Conservation (phyloP, 2,797 vertebrate genomes). For the Bryconaethiops microstoma region DNA sequence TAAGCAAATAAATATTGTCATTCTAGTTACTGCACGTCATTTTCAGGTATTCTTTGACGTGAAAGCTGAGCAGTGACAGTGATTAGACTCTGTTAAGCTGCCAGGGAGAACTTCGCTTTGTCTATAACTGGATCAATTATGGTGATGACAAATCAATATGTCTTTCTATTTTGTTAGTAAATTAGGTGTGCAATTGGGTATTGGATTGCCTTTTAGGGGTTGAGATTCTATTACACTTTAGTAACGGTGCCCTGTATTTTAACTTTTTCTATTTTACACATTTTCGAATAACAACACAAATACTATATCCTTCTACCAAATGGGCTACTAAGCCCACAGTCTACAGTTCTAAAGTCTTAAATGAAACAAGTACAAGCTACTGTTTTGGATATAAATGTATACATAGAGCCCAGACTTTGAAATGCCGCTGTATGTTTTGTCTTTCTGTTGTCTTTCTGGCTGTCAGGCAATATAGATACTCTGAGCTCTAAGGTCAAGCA, state of each 20-base stretch:
- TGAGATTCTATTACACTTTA: constrained; percentile 27
- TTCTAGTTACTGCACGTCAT: too few species aligned
- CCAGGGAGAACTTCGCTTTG: constrained; percentile 56
- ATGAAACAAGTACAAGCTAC: too few species aligned
- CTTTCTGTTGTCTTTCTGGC: not conserved
- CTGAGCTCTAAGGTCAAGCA: not conserved
- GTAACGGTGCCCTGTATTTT: not conserved
- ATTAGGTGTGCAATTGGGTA: constrained; percentile 58
- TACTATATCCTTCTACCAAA: not conserved
- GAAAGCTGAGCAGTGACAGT: not conserved
- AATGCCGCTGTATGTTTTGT: not conserved
- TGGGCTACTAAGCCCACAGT: too few species aligned
- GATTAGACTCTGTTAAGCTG: constrained; percentile 52
- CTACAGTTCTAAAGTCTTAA: too few species aligned
- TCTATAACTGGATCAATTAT: constrained; percentile 51
- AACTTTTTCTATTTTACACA: not conserved
- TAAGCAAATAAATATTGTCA: too few species aligned
- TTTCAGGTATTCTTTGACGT: constrained; percentile 62
- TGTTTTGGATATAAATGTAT: too few species aligned
- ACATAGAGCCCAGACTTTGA: too few species aligned
- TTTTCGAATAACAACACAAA: not conserved
- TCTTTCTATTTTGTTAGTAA: constrained; percentile 52
- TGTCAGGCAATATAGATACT: not conserved
- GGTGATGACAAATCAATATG: constrained; percentile 57
- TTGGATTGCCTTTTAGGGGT: constrained; percentile 45